phyloP scores from a whole-genome alignment of 1,140 invertebrate genomes.

The Leptinotarsa lineolata region DNA sequence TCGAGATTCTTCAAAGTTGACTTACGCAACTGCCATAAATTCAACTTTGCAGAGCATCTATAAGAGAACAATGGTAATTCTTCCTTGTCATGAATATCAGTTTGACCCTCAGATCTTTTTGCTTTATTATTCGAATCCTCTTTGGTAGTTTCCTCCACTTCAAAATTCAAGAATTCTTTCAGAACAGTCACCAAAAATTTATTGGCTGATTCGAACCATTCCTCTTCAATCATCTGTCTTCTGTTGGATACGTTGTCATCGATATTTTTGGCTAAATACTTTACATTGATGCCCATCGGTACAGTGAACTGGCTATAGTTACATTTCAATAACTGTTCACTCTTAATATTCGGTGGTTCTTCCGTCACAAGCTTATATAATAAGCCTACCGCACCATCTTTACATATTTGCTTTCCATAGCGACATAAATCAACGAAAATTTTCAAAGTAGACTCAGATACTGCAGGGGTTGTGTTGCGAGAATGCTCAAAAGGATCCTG shows the following conservation, averaged over 20 bases:
- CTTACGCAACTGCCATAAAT: conserved; percentile 41
- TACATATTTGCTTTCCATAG: conserved; percentile 33
- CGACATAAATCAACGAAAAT: conserved; percentile 40
- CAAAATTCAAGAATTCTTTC: conserved; percentile 29
- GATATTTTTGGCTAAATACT: conserved; percentile 16
- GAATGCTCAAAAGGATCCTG: conserved; percentile 68
- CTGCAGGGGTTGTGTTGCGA: conserved; percentile 58
- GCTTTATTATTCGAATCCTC: conserved; percentile 22
- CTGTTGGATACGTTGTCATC: neutral
- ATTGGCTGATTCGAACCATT: conserved; percentile 29
- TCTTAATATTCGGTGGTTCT: conserved; percentile 26
- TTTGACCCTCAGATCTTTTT: conserved; percentile 28
- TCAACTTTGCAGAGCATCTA: conserved; percentile 34
- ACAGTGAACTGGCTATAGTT: conserved; percentile 27
- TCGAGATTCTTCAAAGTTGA: conserved; percentile 31
- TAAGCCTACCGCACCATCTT: conserved; percentile 22
- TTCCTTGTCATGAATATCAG: conserved; percentile 25
- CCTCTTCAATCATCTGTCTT: neutral
- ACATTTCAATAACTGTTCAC: neutral
- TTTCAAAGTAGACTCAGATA: conserved; percentile 48
- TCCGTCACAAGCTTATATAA: conserved; percentile 43
- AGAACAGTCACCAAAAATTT: conserved; percentile 30
- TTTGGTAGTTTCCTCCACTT: conserved; percentile 10
- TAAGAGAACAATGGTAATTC: conserved; percentile 29
- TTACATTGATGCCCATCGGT: conserved; percentile 11